These are phyloP conservation scores for Acropora tenuis DNA, from an alignment of 64 coral and sea anemone species.

Conservation along the genomic window DNA sequence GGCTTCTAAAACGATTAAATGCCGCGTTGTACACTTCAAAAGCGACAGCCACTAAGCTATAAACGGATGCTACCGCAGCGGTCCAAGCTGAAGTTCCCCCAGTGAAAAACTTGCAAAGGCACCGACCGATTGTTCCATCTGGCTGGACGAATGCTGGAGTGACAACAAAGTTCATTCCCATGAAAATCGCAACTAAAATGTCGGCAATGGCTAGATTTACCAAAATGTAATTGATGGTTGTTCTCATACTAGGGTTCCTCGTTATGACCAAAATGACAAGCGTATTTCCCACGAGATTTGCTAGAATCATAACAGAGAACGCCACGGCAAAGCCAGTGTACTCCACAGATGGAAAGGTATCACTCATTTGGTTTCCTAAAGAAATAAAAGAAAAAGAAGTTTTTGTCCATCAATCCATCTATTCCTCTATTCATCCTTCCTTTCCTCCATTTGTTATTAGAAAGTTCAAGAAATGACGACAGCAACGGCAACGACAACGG, in stretches of 20 bases:
- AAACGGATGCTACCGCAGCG: conserved; percentile 32
- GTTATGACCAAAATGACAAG: no score
- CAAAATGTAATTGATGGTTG: conserved; percentile 61
- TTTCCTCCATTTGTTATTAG: no score
- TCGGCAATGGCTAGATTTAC: conserved; percentile 55
- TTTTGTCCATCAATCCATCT: no score
- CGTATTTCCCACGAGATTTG: no score
- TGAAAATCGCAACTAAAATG: conserved; percentile 48
- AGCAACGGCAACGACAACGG: no score
- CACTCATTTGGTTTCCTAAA: no score
- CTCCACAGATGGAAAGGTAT: no score
- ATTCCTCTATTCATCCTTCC: no score
- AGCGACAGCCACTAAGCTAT: conserved; percentile 17
- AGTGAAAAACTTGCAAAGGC: conserved; percentile 16
- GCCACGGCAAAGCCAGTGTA: no score
- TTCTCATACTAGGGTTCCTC: conserved; percentile 35
- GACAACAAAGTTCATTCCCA: conserved; percentile 32
- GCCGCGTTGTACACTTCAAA: neutral
- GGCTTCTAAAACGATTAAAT: neutral
- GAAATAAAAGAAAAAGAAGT: no score
- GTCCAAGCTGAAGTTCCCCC: conserved; percentile 29
- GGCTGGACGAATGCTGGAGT: conserved; percentile 6
- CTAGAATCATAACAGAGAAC: no score
- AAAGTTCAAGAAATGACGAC: no score
- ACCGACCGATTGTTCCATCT: conserved; percentile 4